Conservation (phyloP, 2,888 invertebrate species). For the Ephialtes manifestator region DNA sequence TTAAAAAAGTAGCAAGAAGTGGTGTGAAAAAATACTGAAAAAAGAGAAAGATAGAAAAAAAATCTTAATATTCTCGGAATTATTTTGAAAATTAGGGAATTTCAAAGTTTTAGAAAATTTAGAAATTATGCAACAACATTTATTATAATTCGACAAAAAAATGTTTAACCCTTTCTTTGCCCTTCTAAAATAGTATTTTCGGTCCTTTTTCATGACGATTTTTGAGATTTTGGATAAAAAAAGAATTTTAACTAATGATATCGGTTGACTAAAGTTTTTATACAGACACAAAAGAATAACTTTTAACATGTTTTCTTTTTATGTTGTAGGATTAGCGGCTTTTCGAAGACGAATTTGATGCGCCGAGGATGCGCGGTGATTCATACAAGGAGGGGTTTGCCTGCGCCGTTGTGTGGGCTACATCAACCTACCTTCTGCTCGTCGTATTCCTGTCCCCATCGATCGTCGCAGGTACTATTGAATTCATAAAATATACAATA, state of each 20-base stretch:
- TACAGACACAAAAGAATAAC: not conserved
- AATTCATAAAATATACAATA: conserved; percentile 6
- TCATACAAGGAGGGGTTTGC: conserved; percentile 82
- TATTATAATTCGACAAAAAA: no score
- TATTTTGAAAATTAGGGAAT: no score
- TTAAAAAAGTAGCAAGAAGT: not conserved
- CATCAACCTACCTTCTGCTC: conserved; percentile 75
- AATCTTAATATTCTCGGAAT: no score
- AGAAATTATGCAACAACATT: no score
- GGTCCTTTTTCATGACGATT: no score
- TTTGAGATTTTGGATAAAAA: no score
- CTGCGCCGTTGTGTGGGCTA: conserved; percentile 82
- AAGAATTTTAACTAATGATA: not conserved
- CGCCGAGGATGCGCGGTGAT: conserved; percentile 84
- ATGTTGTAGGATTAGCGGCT: conserved; percentile 75
- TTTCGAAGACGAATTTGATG: conserved; percentile 81
- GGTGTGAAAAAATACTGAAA: not conserved
- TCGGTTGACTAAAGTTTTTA: not conserved
- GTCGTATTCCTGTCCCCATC: conserved; percentile 77
- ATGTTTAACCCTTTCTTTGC: no score
- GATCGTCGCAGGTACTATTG: conserved; percentile 73
- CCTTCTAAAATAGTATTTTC: no score
- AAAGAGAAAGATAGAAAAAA: no score
- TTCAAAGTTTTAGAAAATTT: no score
- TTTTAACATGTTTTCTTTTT: not conserved